Evolutionary conservation across 2,888 invertebrate genomes (phyloP).

Genomic region (Chirona hameri): DNA sequence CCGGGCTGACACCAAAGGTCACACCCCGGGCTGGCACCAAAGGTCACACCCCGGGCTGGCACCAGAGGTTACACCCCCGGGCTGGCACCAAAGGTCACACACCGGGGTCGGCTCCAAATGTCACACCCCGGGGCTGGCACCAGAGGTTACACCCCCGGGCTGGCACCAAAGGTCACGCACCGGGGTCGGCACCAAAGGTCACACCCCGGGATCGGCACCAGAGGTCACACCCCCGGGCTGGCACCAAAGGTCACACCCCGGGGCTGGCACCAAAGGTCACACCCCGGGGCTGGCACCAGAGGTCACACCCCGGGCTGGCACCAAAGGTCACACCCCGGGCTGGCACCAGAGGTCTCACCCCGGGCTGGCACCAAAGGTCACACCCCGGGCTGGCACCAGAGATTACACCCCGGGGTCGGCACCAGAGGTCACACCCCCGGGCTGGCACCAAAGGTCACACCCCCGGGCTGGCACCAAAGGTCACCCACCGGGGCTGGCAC

Average conservation of each 20-base stretch:
- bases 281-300: background rate
- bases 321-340: background rate
- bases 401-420: background rate
- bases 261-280: background rate
- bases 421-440: background rate
- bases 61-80: background rate
- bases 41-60: background rate
- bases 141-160: background rate
- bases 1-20: no score
- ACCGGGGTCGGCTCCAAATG: no score
- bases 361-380: no score
- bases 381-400: background rate
- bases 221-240: background rate
- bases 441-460: background rate
- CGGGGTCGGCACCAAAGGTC: background rate
- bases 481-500: no score
- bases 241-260: background rate
- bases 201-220: background rate
- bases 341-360: no score
- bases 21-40: background rate
- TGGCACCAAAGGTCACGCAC: background rate
- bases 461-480: no score
- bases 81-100: background rate
- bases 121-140: no score
- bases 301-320: background rate